These are phyloP conservation scores for Dryobates pubescens DNA, from an alignment of 2,797 vertebrate species.

Conservation along the genomic window DNA sequence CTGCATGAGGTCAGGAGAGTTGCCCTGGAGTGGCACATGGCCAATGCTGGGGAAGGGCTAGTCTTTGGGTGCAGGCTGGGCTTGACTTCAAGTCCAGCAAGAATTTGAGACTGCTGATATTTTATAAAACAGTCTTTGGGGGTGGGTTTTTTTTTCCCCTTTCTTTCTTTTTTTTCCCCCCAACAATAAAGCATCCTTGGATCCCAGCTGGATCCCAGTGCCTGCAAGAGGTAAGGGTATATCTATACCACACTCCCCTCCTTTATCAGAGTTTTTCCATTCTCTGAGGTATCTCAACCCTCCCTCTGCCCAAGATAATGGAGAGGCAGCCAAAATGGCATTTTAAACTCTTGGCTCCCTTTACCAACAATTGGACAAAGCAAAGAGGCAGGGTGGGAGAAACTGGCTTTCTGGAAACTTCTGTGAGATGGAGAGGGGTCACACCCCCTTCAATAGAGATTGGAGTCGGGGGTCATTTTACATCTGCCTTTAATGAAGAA, in stretches of 20 bases:
- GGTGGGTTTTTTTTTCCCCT: neutral
- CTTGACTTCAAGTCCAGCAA: neutral
- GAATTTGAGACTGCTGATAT: neutral
- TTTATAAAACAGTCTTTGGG: neutral
- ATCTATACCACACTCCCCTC: neutral
- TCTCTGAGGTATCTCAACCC: conserved; percentile 40
- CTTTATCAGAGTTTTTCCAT: conserved; percentile 17
- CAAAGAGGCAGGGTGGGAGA: conserved; percentile 62
- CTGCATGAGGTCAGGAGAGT: neutral
- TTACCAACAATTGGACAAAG: conserved; percentile 62
- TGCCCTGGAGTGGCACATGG: neutral
- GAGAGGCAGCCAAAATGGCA: conserved; percentile 44
- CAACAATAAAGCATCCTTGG: neutral
- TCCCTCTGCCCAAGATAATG: conserved; percentile 60
- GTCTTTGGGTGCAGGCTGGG: neutral
- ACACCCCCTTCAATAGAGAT: conserved; percentile 60
- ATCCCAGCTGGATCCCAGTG: neutral
- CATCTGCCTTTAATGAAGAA: conserved; percentile 66
- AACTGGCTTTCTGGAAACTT: conserved; percentile 60
- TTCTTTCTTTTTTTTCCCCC: neutral
- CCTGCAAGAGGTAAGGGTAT: neutral
- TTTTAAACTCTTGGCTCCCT: conserved; percentile 62
- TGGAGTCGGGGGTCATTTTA: conserved; percentile 64
- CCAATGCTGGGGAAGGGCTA: neutral
- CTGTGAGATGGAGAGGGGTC: conserved; percentile 39